Evolutionary conservation across 2,113 vertebrate species (phyloP), one percentile per base, ranked within the genome.

Genomic region (Paedocypris sp.): DNA sequence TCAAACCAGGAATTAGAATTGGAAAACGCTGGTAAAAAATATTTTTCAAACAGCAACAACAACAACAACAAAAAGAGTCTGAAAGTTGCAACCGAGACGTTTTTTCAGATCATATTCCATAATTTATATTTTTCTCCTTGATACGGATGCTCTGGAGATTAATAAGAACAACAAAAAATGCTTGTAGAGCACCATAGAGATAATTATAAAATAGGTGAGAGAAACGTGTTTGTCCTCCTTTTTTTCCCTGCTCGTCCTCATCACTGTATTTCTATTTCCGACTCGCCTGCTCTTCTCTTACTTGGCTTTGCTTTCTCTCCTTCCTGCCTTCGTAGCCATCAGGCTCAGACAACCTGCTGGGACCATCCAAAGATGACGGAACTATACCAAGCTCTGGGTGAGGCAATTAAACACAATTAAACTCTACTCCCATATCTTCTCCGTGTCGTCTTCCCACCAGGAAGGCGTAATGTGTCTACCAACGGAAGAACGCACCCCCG

Each of bases 291-390:
- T 29, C n/a, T 29, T 29, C 8, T 39, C 8, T 53, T 22, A 43
- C 43, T 42, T 11, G 6, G 8, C 18, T 29, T 15, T 16, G 5
- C 32, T 41, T 15, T 11, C 18, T 20, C 20, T 29, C 26, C 16
- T 4, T 39, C 19, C 23, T 15, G n/a, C 4, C 60, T 28, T 19
- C 50, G 6, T 71, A 99, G 95, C 79, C 95, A 99, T 73, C 95
- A 99, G 80, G 91, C 92, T 66, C 95, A 99, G 82, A 99, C 94
- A 0, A 99, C 95, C 0, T 96, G 93, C 86, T 99, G 95, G 95
- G 95, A 99, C 79, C 95, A 99, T 83, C 95, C 95, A 73, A 99
- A 98, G 86, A 99, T 99, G 93, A 98, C 90, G 1, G 94, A 98
- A 67, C 67, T 99, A 57, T 99, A 97, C 79, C 95, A 97, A 75